Base-by-base conservation (phyloP, 2,797 vertebrate species). In the Prunella strophiata region DNA sequence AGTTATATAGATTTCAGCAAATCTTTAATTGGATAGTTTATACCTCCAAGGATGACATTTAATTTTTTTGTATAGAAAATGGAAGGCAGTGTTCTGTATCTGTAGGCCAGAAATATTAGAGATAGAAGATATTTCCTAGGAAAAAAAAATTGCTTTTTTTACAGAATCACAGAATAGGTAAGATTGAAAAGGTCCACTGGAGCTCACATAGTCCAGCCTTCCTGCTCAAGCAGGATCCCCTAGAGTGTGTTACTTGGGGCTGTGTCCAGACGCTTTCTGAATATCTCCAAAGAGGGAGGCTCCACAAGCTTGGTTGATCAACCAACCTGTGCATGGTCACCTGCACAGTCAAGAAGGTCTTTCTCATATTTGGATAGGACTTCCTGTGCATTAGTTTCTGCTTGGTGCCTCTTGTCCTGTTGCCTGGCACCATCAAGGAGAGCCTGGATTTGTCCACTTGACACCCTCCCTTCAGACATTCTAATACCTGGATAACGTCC, bases 401-500 rank as follows among this genome's bases (percentile, higher is more conserved):
- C 43, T 50, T 15, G 21, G 15, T 48, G 34, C 26, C 30, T 55
- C 20, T 42, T 34, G 14, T 55, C 30, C 34, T 78, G 20, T 34
- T 42, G 25, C 30, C 62, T 0, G 8, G 26, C 15, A 48, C 17
- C 30, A 48, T 32, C 25, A 42, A 26, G 34, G n/a, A 54, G 34
- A 22, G 26, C 12, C 21, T 36, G 42, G 25, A 10, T 48, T 8
- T 5, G 9, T 55, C 13, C 23, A 54, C 20, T 45, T 29, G 40
- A 21, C 13, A 47, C 13, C 16, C 12, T 68, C 5, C 8, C 10
- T 63, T 71, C 32, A 50, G 15, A 32, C 14, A 36, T 18, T 57
- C 1, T 0, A 11, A 10, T 5, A 17, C 11, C 7, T 22, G 50
- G 26, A 19, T 36, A 27, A 27, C 1, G 1, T 27, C 7, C 23